Conservation (phyloP, 2,888 invertebrate species). For the Tinea trinotella region DNA sequence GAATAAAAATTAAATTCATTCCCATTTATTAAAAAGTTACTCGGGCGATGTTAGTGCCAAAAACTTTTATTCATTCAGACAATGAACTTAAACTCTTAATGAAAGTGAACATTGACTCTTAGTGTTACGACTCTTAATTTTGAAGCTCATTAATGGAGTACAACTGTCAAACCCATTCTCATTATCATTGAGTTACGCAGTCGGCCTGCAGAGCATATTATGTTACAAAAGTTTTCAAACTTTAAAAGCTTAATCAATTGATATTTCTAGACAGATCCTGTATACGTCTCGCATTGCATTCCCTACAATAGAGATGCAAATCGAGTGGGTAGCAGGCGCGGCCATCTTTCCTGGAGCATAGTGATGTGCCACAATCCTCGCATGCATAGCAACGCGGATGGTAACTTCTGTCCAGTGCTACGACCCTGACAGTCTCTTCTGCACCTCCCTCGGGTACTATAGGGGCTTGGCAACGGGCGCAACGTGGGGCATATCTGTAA, state of each 20-base stretch:
- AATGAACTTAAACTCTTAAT: too few species aligned
- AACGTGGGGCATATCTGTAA: slow-evolving; percentile 90
- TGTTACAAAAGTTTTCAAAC: too few species aligned
- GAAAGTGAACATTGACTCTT: too few species aligned
- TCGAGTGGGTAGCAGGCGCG: slow-evolving; percentile 97
- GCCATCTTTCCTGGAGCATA: slow-evolving; percentile 95
- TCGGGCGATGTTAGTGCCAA: too few species aligned
- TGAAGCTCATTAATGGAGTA: too few species aligned
- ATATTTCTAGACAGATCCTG: slow-evolving; percentile 85
- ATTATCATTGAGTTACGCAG: too few species aligned
- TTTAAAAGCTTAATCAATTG: slow-evolving; percentile 37
- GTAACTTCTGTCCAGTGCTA: slow-evolving; percentile 96
- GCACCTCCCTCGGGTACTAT: slow-evolving; percentile 97
- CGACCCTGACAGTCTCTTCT: slow-evolving; percentile 97
- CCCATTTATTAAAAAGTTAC: too few species aligned
- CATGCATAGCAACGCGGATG: slow-evolving; percentile 96
- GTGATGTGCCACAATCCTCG: slow-evolving; percentile 92
- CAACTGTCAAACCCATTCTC: too few species aligned
- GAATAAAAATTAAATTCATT: too few species aligned
- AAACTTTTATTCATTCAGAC: too few species aligned
- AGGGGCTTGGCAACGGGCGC: slow-evolving; percentile 95
- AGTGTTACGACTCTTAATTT: too few species aligned
- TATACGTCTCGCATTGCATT: slow-evolving; percentile 95
- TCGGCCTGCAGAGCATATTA: too few species aligned
- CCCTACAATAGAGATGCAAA: slow-evolving; percentile 94